Evolutionary conservation across 2,888 invertebrate species (phyloP).

Genomic region (Calephelis perditalis): DNA sequence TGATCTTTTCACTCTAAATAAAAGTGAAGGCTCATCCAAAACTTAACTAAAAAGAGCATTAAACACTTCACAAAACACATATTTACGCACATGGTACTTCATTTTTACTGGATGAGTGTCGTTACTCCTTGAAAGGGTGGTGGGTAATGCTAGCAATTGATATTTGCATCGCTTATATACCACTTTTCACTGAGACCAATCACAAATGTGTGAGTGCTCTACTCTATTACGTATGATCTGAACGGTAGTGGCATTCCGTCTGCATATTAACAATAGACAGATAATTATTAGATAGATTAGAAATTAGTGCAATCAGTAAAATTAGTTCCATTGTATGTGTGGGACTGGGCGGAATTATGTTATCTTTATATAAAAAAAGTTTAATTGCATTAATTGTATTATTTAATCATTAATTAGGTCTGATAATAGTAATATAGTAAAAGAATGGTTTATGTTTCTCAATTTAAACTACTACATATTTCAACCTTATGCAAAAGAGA

Average conservation of each 20-base stretch:
- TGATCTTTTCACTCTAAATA: too few relatives aligned
- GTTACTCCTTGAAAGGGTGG: conserved; percentile 61
- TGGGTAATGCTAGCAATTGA: conserved; percentile 64
- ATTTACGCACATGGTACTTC: conserved; percentile 70
- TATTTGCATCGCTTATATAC: conserved; percentile 77
- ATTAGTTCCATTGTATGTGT: conserved; percentile 2
- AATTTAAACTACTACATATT: too few relatives aligned
- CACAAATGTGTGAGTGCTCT: conserved; percentile 54
- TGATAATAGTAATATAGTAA: too few relatives aligned
- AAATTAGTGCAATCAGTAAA: conserved; percentile 19
- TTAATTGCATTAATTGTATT: too few relatives aligned
- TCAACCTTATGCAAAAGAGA: too few relatives aligned
- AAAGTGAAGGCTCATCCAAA: too few relatives aligned
- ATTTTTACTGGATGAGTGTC: conserved; percentile 49
- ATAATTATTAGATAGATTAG: conserved; percentile 46
- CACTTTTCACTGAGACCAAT: conserved; percentile 58
- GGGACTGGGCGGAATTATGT: background rate
- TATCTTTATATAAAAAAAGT: too few relatives aligned
- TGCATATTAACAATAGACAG: conserved; percentile 70
- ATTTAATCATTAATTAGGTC: too few relatives aligned
- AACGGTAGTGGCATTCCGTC: conserved; percentile 58
- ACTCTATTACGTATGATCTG: conserved; percentile 56
- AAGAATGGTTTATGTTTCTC: too few relatives aligned
- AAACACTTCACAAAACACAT: conserved; percentile 35
- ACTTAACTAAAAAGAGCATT: too few relatives aligned